Conservation (phyloP, 2,888 invertebrate genomes). For the Baronia brevicornis region DNA sequence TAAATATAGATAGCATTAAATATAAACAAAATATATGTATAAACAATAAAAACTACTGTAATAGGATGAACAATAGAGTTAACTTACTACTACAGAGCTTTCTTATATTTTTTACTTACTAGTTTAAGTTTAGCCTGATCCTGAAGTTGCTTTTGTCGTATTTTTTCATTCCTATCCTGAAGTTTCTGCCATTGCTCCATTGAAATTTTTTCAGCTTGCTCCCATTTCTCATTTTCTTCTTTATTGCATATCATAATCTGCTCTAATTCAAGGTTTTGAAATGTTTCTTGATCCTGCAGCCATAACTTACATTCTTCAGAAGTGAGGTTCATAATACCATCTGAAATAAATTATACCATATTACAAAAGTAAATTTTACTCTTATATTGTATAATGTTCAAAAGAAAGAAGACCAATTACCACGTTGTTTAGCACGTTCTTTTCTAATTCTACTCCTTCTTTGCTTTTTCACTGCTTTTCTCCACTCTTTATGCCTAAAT, state of each 20-base stretch:
- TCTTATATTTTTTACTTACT: constrained; percentile 31
- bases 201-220: constrained; percentile 78
- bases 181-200: constrained; percentile 78
- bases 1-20: too few relatives aligned
- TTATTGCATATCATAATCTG: constrained; percentile 72
- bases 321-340: constrained; percentile 5
- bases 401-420: constrained; percentile 37
- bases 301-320: constrained; percentile 65
- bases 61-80: too few relatives aligned
- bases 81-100: too few relatives aligned
- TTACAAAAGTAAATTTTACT: not conserved
- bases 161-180: constrained; percentile 72
- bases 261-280: constrained; percentile 68
- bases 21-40: too few relatives aligned
- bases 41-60: too few relatives aligned
- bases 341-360: constrained; percentile 10
- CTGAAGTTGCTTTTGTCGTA: constrained; percentile 74
- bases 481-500: constrained; percentile 81
- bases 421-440: constrained; percentile 73
- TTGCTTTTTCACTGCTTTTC: constrained; percentile 82
- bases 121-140: constrained; percentile 74
- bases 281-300: constrained; percentile 67
- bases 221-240: constrained; percentile 79
- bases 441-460: constrained; percentile 81
- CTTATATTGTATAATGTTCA: constrained; percentile 17